Conservation (phyloP, 2,113 vertebrate genomes). For the Neodontobutis hainanensis region DNA sequence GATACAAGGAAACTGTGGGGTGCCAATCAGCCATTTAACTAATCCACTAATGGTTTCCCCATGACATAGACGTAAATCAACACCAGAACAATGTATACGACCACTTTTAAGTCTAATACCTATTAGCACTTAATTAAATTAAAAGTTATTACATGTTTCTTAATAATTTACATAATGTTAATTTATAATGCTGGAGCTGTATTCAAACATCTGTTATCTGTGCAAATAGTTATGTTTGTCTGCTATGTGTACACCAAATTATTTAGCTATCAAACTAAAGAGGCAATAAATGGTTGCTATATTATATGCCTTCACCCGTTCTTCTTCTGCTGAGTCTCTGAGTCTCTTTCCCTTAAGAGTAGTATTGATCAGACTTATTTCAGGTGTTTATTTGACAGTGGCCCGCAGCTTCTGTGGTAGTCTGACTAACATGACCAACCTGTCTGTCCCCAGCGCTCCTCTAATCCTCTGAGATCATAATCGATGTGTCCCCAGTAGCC, state of each 20-base stretch:
- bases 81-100: background rate
- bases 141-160: background rate
- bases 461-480: constrained; percentile 66
- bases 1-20: background rate
- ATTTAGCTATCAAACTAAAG: constrained; percentile 43
- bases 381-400: constrained; percentile 31
- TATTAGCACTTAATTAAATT: background rate
- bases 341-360: constrained; percentile 9
- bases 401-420: constrained; percentile 28
- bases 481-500: constrained; percentile 62
- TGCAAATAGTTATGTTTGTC: constrained; percentile 52
- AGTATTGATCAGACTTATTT: constrained; percentile 15
- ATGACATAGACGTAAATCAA: constrained; percentile 9
- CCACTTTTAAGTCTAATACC: background rate
- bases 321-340: constrained; percentile 8
- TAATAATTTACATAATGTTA: too few relatives aligned
- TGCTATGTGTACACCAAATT: constrained; percentile 38
- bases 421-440: constrained; percentile 62
- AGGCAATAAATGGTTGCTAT: constrained; percentile 36
- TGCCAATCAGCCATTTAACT: constrained; percentile 4
- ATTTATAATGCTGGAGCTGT: constrained; percentile 12
- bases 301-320: constrained; percentile 22
- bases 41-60: constrained; percentile 4
- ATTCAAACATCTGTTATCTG: constrained; percentile 23
- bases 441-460: constrained; percentile 39